Base-by-base conservation (phyloP, 2,113 vertebrate genomes). In the Hiodon alosoides region DNA sequence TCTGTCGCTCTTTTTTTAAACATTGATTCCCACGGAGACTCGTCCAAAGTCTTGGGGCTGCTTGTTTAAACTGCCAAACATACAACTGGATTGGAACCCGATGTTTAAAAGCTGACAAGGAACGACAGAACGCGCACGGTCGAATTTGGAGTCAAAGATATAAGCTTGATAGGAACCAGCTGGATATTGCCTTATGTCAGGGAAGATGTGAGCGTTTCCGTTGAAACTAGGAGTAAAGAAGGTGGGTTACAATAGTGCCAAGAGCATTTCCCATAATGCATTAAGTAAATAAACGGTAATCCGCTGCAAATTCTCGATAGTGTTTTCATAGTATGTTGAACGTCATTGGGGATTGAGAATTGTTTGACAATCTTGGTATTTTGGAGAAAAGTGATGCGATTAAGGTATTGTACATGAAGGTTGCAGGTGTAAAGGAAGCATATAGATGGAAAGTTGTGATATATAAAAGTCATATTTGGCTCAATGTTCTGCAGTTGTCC, bases 21-120 rank as follows among this genome's bases (percentile, higher is more conserved):
- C 72, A 57, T 79, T 10, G 66, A 82, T 88, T 91, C 89, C 87
- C 89, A 87, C 3, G 79, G 87, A 90, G 86, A 85, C 83, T 3
- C 71, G 71, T 61, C 75, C 77, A 82, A 83, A 80, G 79, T 80
- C 82, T 76, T 52, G 74, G 69, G 31, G 55, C 50, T 76, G 51
- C 74, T 85, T 83, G 78, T 86, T 83, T 85, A 85, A 86, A 87
- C 80, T 77, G 78, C 77, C 80, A 78, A 75, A 77, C 84, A 83
- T 75, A 82, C 77, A 67, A 51, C 80, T 90, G 85, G 88, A 86
- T 4, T 53, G 74, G 65, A 81, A 77, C 83, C 83, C 81, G 74
- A 75, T 83, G 83, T 83, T 86, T 84, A 84, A 71, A 82, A 85
- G 86, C 80, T 76, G 87, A 79, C 75, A 65, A 51, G 77, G 68